Base-by-base conservation (phyloP, 2,797 vertebrate genomes). In the Enteromius unitaeniatus region DNA sequence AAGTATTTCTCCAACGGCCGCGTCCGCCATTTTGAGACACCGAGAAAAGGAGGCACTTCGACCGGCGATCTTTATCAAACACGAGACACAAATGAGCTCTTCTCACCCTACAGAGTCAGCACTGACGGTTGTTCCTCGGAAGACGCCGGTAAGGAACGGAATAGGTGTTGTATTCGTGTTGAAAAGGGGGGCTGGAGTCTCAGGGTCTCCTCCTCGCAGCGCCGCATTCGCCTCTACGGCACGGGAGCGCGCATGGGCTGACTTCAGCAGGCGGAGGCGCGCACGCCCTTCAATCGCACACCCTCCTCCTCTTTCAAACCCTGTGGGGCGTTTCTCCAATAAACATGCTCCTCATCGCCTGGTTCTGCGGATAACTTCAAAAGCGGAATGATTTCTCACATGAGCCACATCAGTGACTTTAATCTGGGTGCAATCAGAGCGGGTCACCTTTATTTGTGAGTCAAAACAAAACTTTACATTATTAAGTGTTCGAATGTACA, bases 1-100 rank as follows among this genome's bases (percentile, higher is more conserved):
- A 87, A 87, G 82, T 93, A 94, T 95, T 94, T 94, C 93, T 94
- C 93, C 94, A 92, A 96, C 97, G 96, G 96, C 95, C 96, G 28
- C 94, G 90, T 94, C 97, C 96, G 97, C 97, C 97, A 99, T 98
- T 99, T 99, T 98, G 97, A 97, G 97, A 96, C 94, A 95, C 90
- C 40, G 92, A 93, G 94, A 60, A 95, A 94, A 96, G 94, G 95
- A 96, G 96, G 93, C 94, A 95, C 94, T 95, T 92, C 91, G 87
- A 83, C 75, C 88, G 89, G 89, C 90, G 90, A 89, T 84, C 90
- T 90, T 91, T 84, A 89, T 90, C 88, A 81, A 67, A 84, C 82
- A 76, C 45, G 19, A 34, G 28, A 62, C 1, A 68, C 37, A 65
- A 55, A 26, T 23, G 6, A 19, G 34, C 26, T 21, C 23, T 53